Evolutionary conservation across 2,113 vertebrate species (phyloP).

Genomic region (Bolborhynchus lineola): DNA sequence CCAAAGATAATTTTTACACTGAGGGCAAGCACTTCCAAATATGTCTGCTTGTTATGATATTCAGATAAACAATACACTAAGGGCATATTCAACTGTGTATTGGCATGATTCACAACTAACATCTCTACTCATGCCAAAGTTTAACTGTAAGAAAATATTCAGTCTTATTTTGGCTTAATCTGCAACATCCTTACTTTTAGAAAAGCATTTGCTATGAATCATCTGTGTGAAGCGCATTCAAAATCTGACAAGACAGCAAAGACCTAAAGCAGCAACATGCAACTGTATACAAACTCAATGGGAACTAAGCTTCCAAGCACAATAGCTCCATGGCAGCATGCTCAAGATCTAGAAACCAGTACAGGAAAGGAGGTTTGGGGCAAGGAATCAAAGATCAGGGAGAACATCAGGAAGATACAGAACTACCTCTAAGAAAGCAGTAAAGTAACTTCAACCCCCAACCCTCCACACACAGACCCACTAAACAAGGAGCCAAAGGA

Average conservation of each 20-base stretch:
- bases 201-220: background rate
- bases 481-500: background rate
- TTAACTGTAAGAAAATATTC: background rate
- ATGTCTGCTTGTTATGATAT: background rate
- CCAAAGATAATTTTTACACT: background rate
- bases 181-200: background rate
- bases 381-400: background rate
- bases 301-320: background rate
- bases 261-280: background rate
- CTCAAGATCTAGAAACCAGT: background rate
- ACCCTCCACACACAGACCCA: background rate
- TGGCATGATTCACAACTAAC: background rate
- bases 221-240: accelerated
- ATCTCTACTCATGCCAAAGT: background rate
- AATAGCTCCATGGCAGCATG: background rate
- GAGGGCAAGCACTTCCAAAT: background rate
- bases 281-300: accelerated
- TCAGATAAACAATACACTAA: background rate
- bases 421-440: background rate
- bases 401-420: background rate
- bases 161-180: background rate
- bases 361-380: background rate
- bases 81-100: background rate
- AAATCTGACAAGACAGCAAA: background rate
- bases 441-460: background rate